Evolutionary conservation across 2,113 vertebrate species (phyloP), one percentile per base, ranked within the genome.

Genomic region (Sylvietta virens): DNA sequence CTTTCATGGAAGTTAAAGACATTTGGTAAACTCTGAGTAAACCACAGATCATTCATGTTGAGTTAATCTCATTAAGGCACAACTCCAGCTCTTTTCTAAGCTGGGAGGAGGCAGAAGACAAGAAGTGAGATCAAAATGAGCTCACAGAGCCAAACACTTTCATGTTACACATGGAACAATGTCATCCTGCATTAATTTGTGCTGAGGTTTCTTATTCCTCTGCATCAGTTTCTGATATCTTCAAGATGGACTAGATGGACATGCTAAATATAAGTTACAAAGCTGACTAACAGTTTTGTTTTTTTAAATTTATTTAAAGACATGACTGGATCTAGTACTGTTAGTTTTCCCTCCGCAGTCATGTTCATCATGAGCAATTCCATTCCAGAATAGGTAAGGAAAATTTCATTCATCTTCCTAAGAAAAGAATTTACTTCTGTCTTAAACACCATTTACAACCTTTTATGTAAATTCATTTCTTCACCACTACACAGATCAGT

Each of bases 61-160:
- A 81, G 48, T 56, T 89, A 22, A 74, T 79, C n/a, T 88, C 72
- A 82, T 62, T 77, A 39, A 50, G 76, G 72, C 80, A 86, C 86
- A 71, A 50, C 71, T 90, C 78, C 88, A 83, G 61, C 81, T 93
- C 87, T 80, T 78, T 82, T 72, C 61, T 57, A 88, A 73, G 79
- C 74, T 92, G 74, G 67, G 80, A 88, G 79, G 90, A 93, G 79
- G 90, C 91, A 94, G 67, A 94, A 95, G 74, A 86, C 66, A 92
- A 92, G 51, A 95, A 93, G 74, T 19, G 64, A 86, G 51, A 91
- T 70, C 67, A 66, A 88, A 86, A 78, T 11, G 66, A 90, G 79
- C 30, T 81, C 3, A 1, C 6, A 30, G 54, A 88, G 85, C 85
- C 81, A 92, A 93, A 74, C 0, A 4, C 50, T 85, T 73, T 44